These are phyloP conservation scores for Masnerella sp. DNA, from an alignment of 2,888 invertebrate genomes.

Conservation along the genomic window DNA sequence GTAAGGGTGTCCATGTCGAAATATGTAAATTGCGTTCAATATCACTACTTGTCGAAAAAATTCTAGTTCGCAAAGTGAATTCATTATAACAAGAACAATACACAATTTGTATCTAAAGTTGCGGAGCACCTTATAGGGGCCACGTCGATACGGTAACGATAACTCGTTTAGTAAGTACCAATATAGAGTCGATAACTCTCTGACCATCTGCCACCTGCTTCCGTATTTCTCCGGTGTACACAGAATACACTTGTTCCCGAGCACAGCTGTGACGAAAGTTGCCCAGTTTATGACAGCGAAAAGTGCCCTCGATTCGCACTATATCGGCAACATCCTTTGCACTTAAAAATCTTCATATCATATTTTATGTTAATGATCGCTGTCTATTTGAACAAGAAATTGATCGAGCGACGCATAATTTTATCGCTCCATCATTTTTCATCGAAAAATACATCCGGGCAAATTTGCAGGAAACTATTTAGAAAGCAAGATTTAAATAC, in stretches of 20 bases:
- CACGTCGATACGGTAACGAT: conserved; percentile 71
- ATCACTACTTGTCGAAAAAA: background rate
- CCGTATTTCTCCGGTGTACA: conserved; percentile 56
- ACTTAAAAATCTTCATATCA: conserved; percentile 26
- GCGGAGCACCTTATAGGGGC: conserved; percentile 38
- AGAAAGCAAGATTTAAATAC: too few species aligned
- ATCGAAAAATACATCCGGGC: too few species aligned
- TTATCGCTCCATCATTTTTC: background rate
- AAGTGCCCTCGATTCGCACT: conserved; percentile 49
- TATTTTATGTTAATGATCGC: conserved; percentile 41
- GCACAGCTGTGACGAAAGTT: conserved; percentile 66
- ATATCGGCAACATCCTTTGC: conserved; percentile 30
- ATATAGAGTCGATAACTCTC: conserved; percentile 72
- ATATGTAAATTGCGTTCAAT: too few species aligned
- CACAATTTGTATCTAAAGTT: conserved; percentile 16
- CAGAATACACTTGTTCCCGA: conserved; percentile 58
- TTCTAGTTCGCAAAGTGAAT: conserved; percentile 16
- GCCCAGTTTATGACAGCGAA: conserved; percentile 58
- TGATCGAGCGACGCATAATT: background rate
- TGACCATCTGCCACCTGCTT: conserved; percentile 70
- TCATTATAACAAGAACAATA: conserved; percentile 25
- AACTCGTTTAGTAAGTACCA: conserved; percentile 72
- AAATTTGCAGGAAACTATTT: too few species aligned
- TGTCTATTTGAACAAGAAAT: background rate
- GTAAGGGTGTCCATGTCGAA: too few species aligned